phyloP scores from a whole-genome alignment of 1,140 invertebrate species.

The Drosophila hydei region DNA sequence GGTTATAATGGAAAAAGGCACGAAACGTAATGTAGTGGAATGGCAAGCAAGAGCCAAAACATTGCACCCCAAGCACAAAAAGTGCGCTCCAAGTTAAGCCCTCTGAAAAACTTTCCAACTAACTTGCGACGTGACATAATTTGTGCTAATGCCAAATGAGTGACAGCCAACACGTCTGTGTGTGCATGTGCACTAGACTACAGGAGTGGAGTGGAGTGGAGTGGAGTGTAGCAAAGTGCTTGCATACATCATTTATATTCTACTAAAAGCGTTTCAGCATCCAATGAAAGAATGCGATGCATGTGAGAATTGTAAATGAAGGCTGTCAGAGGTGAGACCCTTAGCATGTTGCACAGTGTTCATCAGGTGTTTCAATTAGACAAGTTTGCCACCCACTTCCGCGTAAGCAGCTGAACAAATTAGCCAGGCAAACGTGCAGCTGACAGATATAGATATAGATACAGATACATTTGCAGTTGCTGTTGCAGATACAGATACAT shows the following conservation, averaged over 20 bases:
- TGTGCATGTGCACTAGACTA: neutral
- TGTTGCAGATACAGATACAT: conserved; percentile 7
- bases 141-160: conserved; percentile 66
- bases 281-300: neutral
- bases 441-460: conserved; percentile 3
- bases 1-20: neutral
- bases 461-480: neutral
- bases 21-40: conserved; percentile 7
- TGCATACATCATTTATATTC: neutral
- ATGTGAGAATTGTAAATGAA: conserved; percentile 1
- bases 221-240: neutral
- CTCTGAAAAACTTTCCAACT: conserved; percentile 65
- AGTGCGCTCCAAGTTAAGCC: conserved; percentile 61
- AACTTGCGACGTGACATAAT: conserved; percentile 74
- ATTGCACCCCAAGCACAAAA: conserved; percentile 43
- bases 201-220: neutral
- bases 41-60: conserved; percentile 7
- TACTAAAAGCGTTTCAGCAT: neutral
- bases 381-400: conserved; percentile 21
- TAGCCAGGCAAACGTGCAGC: conserved; percentile 3
- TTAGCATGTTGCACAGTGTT: conserved; percentile 14
- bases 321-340: neutral
- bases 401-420: conserved; percentile 12
- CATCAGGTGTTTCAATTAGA: conserved; percentile 40
- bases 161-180: conserved; percentile 26